Conservation (phyloP, 2,113 vertebrate genomes). For the Haemorhous mexicanus region DNA sequence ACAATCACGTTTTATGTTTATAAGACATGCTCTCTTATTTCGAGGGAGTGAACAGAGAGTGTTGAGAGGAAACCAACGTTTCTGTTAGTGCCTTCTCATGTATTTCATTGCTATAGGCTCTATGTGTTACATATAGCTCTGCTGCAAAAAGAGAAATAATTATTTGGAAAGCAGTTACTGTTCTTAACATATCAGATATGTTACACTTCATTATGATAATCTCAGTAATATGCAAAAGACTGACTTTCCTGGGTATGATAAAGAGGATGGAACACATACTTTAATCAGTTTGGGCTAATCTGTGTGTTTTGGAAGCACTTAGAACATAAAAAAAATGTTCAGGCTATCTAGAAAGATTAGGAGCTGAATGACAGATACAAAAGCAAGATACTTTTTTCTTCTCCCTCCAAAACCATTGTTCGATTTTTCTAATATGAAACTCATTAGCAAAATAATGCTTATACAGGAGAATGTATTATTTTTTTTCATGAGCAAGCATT, state of each 20-base stretch:
- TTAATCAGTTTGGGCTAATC: slow-evolving; percentile 33
- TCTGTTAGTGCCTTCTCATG: background rate
- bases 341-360: slow-evolving; percentile 8
- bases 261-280: background rate
- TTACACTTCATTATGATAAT: background rate
- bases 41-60: background rate
- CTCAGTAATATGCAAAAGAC: slow-evolving; percentile 13
- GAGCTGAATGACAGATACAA: slow-evolving; percentile 25
- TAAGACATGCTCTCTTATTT: background rate
- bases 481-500: background rate
- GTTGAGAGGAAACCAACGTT: background rate
- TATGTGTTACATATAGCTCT: background rate
- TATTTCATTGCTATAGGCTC: background rate
- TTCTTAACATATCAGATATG: slow-evolving; percentile 3
- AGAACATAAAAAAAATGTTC: background rate
- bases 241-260: slow-evolving; percentile 21
- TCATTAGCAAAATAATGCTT: background rate
- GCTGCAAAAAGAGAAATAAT: background rate
- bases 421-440: background rate
- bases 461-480: background rate
- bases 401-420: background rate
- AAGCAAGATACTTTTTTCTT: background rate
- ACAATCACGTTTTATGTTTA: slow-evolving; percentile 16
- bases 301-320: slow-evolving; percentile 40
- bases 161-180: slow-evolving; percentile 2